Evolutionary conservation across 2,888 invertebrate genomes (phyloP).

Genomic region (Apamea epomidion): DNA sequence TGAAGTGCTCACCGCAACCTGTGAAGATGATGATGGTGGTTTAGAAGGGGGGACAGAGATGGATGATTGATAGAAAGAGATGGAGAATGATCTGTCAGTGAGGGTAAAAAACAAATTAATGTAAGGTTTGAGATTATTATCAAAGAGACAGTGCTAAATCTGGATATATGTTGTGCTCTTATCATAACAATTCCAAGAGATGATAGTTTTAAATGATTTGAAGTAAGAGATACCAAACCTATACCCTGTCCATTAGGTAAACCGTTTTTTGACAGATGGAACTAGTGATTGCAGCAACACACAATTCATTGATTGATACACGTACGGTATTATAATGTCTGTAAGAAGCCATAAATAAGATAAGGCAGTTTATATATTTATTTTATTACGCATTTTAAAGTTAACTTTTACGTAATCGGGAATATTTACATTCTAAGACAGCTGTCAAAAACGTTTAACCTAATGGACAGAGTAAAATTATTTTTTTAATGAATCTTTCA

Average conservation of each 20-base stretch:
- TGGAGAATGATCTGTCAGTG: neutral
- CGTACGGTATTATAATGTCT: too few species aligned
- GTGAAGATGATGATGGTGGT: constrained; percentile 71
- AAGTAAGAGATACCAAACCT: neutral
- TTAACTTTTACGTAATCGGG: too few species aligned
- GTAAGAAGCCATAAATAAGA: too few species aligned
- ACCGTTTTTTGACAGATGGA: too few species aligned
- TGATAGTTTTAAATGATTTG: neutral
- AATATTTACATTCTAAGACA: too few species aligned
- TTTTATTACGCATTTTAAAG: too few species aligned
- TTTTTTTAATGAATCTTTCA: neutral
- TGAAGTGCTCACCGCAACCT: constrained; percentile 97
- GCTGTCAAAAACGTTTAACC: too few species aligned
- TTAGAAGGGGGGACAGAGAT: constrained; percentile 1
- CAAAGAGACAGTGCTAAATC: neutral
- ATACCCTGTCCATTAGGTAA: too few species aligned
- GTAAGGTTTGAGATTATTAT: neutral
- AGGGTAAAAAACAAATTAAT: neutral
- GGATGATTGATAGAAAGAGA: neutral
- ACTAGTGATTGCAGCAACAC: too few species aligned
- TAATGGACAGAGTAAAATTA: too few species aligned
- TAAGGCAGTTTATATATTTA: too few species aligned
- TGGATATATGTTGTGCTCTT: neutral
- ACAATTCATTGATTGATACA: too few species aligned
- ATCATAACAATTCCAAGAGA: neutral